Evolutionary conservation across 2,888 invertebrate species (phyloP).

Genomic region (Limnephilus rhombicus): DNA sequence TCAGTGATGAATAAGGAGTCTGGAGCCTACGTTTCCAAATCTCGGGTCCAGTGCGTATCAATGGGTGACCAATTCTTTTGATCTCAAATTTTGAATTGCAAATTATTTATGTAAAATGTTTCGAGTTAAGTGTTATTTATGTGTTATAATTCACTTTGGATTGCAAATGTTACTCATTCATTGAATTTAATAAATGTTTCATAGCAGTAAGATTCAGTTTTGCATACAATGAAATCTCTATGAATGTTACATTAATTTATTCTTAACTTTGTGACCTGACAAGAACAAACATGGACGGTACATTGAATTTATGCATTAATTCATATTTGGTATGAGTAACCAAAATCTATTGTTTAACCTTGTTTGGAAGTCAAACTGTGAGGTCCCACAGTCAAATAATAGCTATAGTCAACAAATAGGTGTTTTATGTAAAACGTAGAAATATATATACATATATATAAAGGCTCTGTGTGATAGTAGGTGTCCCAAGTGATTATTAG

Average conservation of each 20-base stretch:
- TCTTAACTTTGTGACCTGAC: constrained; percentile 23
- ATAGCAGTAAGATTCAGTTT: constrained; percentile 18
- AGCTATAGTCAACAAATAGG: constrained; percentile 52
- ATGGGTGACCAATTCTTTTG: constrained; percentile 40
- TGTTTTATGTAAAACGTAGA: constrained; percentile 58
- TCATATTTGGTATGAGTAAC: constrained; percentile 32
- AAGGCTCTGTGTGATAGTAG: constrained; percentile 66
- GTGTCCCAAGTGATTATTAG: constrained; percentile 61
- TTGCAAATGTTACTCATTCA: constrained; percentile 34
- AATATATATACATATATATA: constrained; percentile 55
- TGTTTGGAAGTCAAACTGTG: constrained; percentile 45
- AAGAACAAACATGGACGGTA: neutral
- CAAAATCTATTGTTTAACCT: constrained; percentile 23
- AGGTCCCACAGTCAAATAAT: constrained; percentile 55
- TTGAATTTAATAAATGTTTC: constrained; percentile 38
- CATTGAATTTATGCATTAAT: constrained; percentile 11
- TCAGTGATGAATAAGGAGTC: neutral
- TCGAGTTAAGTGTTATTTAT: constrained; percentile 37
- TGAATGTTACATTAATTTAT: constrained; percentile 20
- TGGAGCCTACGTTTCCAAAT: neutral
- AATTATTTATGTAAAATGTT: constrained; percentile 40
- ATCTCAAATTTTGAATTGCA: constrained; percentile 47
- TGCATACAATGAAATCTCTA: constrained; percentile 18
- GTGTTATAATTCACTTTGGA: constrained; percentile 5
- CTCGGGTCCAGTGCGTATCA: neutral